Evolutionary conservation across 1,140 invertebrate genomes (phyloP).

Genomic region (Drosophila sturtevanti): DNA sequence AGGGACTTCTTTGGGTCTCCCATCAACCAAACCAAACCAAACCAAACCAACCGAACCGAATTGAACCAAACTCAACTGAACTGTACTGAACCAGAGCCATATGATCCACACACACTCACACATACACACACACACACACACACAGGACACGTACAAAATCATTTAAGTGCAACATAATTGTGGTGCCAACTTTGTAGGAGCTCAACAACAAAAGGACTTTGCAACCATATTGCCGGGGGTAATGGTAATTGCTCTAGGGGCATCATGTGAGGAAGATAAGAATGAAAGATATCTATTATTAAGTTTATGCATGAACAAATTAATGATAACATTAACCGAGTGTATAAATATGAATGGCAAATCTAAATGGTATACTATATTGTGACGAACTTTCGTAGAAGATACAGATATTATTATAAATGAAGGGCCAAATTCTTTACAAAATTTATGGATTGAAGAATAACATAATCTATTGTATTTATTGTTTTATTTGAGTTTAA

Average conservation of each 20-base stretch:
- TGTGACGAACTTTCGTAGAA: too few species aligned
- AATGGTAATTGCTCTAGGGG: conserved; percentile 1
- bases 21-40: not conserved
- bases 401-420: too few species aligned
- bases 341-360: not conserved
- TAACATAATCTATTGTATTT: too few species aligned
- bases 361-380: too few species aligned
- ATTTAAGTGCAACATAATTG: conserved; percentile 80
- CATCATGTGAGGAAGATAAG: too few species aligned
- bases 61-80: not conserved
- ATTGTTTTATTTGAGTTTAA: too few species aligned
- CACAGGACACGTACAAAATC: conserved; percentile 70
- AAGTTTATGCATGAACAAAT: conserved; percentile 6
- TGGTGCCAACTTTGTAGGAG: conserved; percentile 42
- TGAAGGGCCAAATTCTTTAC: too few species aligned
- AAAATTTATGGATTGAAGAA: too few species aligned
- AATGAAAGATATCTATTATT: conserved; percentile 5
- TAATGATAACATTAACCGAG: conserved; percentile 3
- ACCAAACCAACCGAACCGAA: not conserved
- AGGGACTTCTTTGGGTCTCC: not conserved
- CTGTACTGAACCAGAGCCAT: not conserved
- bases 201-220: conserved; percentile 14
- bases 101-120: conserved; percentile 28
- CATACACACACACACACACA: conserved; percentile 19
- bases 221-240: not conserved